These are phyloP conservation scores for Drosophila obscura DNA, from an alignment of 1,140 invertebrate genomes.

Conservation along the genomic window DNA sequence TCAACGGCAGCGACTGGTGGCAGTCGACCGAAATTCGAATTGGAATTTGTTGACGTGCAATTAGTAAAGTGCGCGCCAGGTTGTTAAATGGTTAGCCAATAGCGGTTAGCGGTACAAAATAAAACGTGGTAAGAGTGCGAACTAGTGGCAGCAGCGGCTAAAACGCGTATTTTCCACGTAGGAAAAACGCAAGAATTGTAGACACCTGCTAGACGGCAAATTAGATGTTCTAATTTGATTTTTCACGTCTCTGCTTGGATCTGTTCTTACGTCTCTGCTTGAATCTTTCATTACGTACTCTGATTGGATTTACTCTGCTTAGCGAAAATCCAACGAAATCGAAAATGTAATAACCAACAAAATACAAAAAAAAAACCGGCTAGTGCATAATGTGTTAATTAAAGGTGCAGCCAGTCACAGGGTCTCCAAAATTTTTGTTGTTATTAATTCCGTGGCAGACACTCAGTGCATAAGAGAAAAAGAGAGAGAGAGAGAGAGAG, in stretches of 20 bases:
- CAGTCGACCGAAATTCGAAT: conserved; percentile 24
- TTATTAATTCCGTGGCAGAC: too few relatives aligned
- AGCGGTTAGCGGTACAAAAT: too few relatives aligned
- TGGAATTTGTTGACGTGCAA: conserved; percentile 57
- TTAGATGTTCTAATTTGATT: too few relatives aligned
- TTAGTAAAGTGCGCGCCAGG: conserved; percentile 50
- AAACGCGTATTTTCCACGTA: too few relatives aligned
- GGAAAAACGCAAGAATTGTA: too few relatives aligned
- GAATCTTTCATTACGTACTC: neutral
- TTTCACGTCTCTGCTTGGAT: too few relatives aligned
- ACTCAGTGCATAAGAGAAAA: neutral
- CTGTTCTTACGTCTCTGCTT: neutral
- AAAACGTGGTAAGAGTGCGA: conserved; percentile 2
- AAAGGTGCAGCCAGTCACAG: too few relatives aligned
- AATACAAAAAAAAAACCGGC: conserved; percentile 24
- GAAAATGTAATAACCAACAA: conserved; percentile 14
- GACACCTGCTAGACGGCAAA: too few relatives aligned
- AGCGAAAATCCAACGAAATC: conserved; percentile 11
- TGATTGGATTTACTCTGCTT: neutral
- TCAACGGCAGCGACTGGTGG: neutral
- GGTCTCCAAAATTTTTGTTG: too few relatives aligned
- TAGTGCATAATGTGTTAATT: too few relatives aligned
- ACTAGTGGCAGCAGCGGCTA: neutral
- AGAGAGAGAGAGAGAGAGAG: neutral
- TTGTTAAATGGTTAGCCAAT: conserved; percentile 29